These are phyloP conservation scores for Diadophis punctatus DNA, from an alignment of 2,113 vertebrate species.

Conservation along the genomic window DNA sequence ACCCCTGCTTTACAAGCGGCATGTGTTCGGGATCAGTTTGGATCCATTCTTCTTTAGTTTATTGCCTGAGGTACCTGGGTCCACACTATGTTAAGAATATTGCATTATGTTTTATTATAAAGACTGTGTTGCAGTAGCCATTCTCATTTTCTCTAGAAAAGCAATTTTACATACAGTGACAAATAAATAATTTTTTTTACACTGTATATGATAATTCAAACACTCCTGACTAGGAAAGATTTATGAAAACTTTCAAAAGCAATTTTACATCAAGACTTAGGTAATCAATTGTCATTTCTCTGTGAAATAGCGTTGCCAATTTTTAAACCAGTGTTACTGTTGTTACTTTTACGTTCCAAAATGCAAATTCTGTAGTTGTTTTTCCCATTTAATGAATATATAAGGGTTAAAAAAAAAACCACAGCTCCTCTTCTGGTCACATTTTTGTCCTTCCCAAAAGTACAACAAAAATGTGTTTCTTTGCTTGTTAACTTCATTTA, in stretches of 20 bases:
- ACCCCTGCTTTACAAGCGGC: not conserved
- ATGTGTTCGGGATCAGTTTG: not conserved
- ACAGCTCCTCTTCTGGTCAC: not conserved
- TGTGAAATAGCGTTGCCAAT: not conserved
- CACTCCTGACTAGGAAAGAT: constrained; percentile 10
- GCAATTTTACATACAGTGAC: constrained; percentile 40
- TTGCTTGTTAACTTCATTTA: not conserved
- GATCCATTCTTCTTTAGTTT: not conserved
- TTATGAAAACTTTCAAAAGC: constrained; percentile 30
- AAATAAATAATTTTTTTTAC: constrained; percentile 31
- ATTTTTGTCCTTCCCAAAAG: not conserved
- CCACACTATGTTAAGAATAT: not conserved
- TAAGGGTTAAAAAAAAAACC: not conserved
- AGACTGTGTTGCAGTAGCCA: constrained; percentile 40
- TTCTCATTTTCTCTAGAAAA: constrained; percentile 53
- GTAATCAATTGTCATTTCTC: not conserved
- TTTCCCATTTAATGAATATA: not conserved
- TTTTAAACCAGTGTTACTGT: not conserved
- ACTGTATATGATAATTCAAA: constrained; percentile 29
- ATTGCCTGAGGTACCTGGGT: not conserved
- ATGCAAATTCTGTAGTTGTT: not conserved
- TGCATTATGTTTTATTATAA: not conserved
- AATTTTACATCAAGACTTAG: not conserved
- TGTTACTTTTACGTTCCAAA: not conserved
- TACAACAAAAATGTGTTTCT: not conserved